Evolutionary conservation across 92 coral and sea anemone genomes (phyloP).

Genomic region (Isaurus tuberculatus): DNA sequence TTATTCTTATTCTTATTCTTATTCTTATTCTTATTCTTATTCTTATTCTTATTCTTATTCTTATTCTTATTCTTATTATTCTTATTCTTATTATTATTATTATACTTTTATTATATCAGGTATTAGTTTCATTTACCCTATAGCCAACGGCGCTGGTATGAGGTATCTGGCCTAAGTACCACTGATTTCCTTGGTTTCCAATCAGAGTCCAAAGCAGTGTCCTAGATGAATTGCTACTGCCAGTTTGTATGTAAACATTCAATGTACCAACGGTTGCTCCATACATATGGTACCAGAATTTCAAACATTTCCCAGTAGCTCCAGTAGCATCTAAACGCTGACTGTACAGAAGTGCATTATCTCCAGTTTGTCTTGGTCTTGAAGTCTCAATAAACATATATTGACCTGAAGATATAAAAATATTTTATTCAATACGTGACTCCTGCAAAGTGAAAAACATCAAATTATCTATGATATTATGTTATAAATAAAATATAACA

Average conservation of each 20-base stretch:
- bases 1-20: no score
- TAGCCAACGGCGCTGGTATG: slow-evolving; percentile 65
- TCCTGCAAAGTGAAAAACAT: no score
- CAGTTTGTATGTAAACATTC: slow-evolving; percentile 71
- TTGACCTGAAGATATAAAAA: slow-evolving; percentile 57
- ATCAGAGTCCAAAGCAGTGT: slow-evolving; percentile 67
- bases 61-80: no score
- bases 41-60: no score
- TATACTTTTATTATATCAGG: no score
- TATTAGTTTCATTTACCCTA: slow-evolving; percentile 55
- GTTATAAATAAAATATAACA: no score
- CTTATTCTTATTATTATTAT: no score
- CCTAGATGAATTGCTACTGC: slow-evolving; percentile 61
- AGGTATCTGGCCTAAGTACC: slow-evolving; percentile 77
- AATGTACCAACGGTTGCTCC: slow-evolving; percentile 80
- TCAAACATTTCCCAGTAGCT: slow-evolving; percentile 68
- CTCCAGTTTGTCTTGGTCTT: slow-evolving; percentile 72
- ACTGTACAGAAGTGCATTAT: slow-evolving; percentile 79
- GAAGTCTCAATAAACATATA: slow-evolving; percentile 90
- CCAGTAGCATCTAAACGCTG: slow-evolving; percentile 74
- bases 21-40: no score
- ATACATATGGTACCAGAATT: slow-evolving; percentile 91
- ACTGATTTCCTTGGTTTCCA: slow-evolving; percentile 74
- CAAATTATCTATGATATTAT: no score
- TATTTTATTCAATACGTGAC: no score